Conservation (phyloP, 64 coral and sea anemone species). For the Dendrophyllia cribrosa region DNA sequence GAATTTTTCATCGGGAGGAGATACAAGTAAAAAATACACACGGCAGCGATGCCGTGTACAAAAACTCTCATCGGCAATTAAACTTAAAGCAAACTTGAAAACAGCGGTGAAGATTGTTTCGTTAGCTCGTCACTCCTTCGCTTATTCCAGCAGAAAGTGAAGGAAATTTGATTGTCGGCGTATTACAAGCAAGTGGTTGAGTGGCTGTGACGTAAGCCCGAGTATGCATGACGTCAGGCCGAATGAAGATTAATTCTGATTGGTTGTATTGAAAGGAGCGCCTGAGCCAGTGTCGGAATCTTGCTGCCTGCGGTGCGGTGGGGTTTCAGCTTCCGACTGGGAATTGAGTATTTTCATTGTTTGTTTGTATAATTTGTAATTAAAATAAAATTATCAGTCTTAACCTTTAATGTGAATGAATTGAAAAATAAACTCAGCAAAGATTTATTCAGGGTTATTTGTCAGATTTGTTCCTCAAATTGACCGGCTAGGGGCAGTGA, state of each 20-base stretch:
- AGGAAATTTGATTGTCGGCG: not conserved
- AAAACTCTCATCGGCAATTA: slow-evolving; percentile 14
- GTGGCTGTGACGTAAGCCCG: not conserved
- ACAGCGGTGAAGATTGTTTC: not conserved
- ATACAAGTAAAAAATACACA: slow-evolving; percentile 24
- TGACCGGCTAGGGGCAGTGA: too few species aligned
- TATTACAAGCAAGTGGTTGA: not conserved
- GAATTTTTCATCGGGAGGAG: not conserved
- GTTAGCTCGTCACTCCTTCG: not conserved
- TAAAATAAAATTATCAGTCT: too few species aligned
- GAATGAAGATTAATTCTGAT: not conserved
- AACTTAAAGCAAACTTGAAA: not conserved
- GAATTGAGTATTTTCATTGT: not conserved
- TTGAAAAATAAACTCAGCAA: too few species aligned
- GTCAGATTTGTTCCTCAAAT: too few species aligned
- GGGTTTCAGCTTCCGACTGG: not conserved
- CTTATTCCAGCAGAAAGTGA: not conserved
- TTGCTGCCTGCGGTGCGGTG: slow-evolving; percentile 1
- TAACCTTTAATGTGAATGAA: too few species aligned
- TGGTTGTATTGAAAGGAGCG: not conserved
- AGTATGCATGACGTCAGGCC: too few species aligned
- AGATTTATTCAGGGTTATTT: too few species aligned
- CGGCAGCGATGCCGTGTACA: slow-evolving; percentile 11
- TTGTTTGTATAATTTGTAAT: too few species aligned
- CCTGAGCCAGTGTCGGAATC: not conserved